Conservation (phyloP, 2,888 invertebrate genomes). For the Onthophagus sagittarius region DNA sequence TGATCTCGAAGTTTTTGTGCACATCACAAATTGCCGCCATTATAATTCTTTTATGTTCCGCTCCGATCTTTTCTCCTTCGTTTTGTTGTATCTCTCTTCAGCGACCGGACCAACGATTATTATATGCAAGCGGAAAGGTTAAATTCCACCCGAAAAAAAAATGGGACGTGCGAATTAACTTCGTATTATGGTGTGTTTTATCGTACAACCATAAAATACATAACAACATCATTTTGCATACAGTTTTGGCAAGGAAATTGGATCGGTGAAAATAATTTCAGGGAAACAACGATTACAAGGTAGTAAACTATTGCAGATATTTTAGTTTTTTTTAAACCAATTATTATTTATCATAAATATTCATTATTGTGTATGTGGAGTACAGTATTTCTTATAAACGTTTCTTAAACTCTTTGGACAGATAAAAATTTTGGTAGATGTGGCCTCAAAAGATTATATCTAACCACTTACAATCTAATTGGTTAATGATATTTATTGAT, state of each 20-base stretch:
- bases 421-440: background rate
- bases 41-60: slow-evolving; percentile 9
- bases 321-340: background rate
- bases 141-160: slow-evolving; percentile 13
- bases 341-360: background rate
- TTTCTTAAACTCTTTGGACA: background rate
- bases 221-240: background rate
- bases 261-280: background rate
- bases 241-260: background rate
- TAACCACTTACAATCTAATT: background rate
- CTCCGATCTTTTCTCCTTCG: background rate
- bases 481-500: background rate
- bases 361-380: background rate
- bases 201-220: background rate
- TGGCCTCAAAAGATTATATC: background rate
- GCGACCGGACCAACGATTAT: background rate
- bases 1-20: slow-evolving; percentile 5
- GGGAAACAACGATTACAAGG: background rate
- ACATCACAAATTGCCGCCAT: slow-evolving; percentile 9
- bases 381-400: too few relatives aligned
- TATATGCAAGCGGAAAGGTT: background rate
- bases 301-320: background rate
- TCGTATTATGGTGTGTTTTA: background rate
- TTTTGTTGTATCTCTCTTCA: background rate
- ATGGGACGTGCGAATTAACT: slow-evolving; percentile 16